These are phyloP conservation scores for Nymphalis polychloros DNA, from an alignment of 2,888 invertebrate species.

Conservation along the genomic window DNA sequence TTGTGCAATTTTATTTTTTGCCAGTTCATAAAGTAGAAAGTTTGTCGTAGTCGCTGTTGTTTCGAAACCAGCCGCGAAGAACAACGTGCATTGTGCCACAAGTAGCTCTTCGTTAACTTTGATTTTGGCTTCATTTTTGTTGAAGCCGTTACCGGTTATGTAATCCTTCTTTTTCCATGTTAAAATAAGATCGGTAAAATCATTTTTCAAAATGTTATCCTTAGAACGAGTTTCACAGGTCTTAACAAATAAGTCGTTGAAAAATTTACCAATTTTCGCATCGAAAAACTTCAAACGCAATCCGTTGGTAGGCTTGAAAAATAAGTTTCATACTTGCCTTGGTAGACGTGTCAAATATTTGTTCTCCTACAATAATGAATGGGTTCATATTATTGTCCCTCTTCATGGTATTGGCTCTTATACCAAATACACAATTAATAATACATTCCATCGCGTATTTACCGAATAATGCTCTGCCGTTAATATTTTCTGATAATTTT, in stretches of 20 bases:
- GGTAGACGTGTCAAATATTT: constrained; percentile 49
- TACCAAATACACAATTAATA: constrained; percentile 59
- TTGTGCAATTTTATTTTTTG: constrained; percentile 50
- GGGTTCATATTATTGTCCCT: constrained; percentile 46
- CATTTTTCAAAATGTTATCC: constrained; percentile 52
- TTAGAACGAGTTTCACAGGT: constrained; percentile 52
- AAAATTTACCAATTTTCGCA: constrained; percentile 47
- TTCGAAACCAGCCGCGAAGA: constrained; percentile 68
- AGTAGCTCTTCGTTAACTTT: constrained; percentile 41
- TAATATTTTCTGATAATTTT: constrained; percentile 40
- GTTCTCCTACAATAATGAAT: constrained; percentile 49
- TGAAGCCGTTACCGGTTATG: neutral
- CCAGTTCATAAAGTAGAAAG: constrained; percentile 53
- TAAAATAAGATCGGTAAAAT: constrained; percentile 60
- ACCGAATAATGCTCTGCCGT: constrained; percentile 48
- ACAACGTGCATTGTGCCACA: constrained; percentile 76
- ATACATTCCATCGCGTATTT: constrained; percentile 63
- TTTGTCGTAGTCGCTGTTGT: constrained; percentile 54
- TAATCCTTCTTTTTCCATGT: constrained; percentile 41
- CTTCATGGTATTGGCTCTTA: constrained; percentile 55
- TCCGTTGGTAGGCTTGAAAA: constrained; percentile 46
- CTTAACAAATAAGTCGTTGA: constrained; percentile 45
- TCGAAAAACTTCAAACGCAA: constrained; percentile 51
- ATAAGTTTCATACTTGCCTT: constrained; percentile 47
- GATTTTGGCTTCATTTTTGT: neutral